Conservation (phyloP, 2,113 vertebrate genomes). For the Chrysemys picta region DNA sequence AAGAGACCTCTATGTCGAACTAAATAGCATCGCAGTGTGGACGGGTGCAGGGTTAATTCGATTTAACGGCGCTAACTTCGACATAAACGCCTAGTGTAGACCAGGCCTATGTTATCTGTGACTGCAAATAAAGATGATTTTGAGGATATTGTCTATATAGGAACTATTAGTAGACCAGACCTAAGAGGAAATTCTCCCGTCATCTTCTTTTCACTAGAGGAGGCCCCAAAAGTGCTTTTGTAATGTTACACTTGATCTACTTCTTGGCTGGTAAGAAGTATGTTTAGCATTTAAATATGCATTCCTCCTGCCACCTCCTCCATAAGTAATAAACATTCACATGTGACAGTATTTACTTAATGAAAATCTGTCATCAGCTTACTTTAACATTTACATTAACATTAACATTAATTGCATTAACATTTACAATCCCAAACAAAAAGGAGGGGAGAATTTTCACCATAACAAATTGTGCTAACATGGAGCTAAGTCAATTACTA, state of each 20-base stretch:
- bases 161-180: background rate
- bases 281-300: slow-evolving; percentile 15
- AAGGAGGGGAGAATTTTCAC: background rate
- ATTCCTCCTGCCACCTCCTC: slow-evolving; percentile 40
- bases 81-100: no score
- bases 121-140: background rate
- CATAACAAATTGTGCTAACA: background rate
- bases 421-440: background rate
- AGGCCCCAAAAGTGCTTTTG: background rate
- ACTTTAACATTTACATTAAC: background rate
- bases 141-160: background rate
- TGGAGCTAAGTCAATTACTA: background rate
- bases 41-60: no score
- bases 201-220: slow-evolving; percentile 7
- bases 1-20: no score
- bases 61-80: no score
- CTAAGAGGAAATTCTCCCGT: background rate
- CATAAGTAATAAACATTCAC: slow-evolving; percentile 14
- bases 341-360: background rate
- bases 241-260: slow-evolving; percentile 6
- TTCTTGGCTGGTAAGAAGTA: slow-evolving; percentile 31
- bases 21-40: no score
- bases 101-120: no score
- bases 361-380: slow-evolving; percentile 14
- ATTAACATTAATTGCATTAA: background rate